Evolutionary conservation across 2,888 invertebrate species (phyloP).

Genomic region (Apamea anceps): DNA sequence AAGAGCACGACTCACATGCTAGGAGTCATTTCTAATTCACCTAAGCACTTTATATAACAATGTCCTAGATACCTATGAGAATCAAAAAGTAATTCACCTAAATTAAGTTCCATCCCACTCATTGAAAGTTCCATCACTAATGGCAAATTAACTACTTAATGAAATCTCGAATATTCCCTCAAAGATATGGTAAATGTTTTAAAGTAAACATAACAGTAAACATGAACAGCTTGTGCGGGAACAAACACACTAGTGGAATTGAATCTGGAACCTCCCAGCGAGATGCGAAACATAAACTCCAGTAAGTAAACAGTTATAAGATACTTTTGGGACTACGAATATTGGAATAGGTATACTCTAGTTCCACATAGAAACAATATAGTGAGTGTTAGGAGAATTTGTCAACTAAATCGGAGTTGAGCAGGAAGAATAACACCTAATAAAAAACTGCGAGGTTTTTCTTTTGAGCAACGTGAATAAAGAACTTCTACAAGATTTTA

Average conservation of each 20-base stretch:
- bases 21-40: not conserved
- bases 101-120: not conserved
- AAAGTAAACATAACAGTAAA: constrained; percentile 57
- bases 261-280: constrained; percentile 56
- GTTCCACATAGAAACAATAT: constrained; percentile 23
- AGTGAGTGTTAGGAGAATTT: constrained; percentile 6
- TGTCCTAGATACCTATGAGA: not conserved
- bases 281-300: constrained; percentile 60
- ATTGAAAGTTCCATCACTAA: not conserved
- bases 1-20: not conserved
- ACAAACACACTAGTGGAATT: constrained; percentile 64
- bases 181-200: constrained; percentile 25
- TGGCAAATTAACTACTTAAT: constrained; percentile 3
- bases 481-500: not conserved
- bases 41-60: not conserved
- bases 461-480: not conserved
- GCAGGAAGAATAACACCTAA: not conserved
- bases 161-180: constrained; percentile 8
- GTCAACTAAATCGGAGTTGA: not conserved
- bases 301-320: constrained; percentile 63
- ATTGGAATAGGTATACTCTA: constrained; percentile 40
- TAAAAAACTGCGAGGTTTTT: not conserved
- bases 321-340: constrained; percentile 62
- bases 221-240: constrained; percentile 39
- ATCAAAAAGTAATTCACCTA: not conserved